A percentile compares a stretch with the other conserved stretches of the same genome.
phyloP scores from a whole-genome alignment of 2,797 vertebrate species.

The Gastrophryne carolinensis region DNA sequence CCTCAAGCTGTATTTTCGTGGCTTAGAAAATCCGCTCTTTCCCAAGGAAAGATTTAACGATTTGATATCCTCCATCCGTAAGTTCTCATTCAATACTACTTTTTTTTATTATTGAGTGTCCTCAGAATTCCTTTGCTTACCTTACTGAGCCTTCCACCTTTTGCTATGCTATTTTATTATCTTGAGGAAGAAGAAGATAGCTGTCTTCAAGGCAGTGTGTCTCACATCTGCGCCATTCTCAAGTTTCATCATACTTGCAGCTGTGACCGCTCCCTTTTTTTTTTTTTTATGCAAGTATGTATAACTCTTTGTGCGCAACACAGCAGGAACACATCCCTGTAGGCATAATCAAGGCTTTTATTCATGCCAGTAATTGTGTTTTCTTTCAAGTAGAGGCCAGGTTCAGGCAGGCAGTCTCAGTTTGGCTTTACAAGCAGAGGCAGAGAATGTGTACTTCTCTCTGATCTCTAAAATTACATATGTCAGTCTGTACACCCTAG shows the following conservation, averaged over 20 bases:
- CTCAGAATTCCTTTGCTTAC: slow-evolving; percentile 8
- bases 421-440: slow-evolving; percentile 15
- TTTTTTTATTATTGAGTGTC: background rate
- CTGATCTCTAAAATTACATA: background rate
- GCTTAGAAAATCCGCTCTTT: slow-evolving; percentile 96
- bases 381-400: slow-evolving; percentile 50
- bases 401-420: slow-evolving; percentile 16
- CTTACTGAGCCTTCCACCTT: slow-evolving; percentile 10
- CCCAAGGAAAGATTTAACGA: slow-evolving; percentile 98
- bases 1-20: slow-evolving; percentile 96
- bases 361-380: slow-evolving; percentile 57
- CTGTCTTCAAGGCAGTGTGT: slow-evolving; percentile 56
- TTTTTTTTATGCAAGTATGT: slow-evolving; percentile 56
- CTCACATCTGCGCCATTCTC: slow-evolving; percentile 57
- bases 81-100: slow-evolving; percentile 64
- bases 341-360: slow-evolving; percentile 49
- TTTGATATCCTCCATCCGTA: slow-evolving; percentile 94
- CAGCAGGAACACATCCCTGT: slow-evolving; percentile 52
- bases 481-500: background rate
- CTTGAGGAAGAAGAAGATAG: slow-evolving; percentile 36
- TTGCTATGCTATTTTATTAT: slow-evolving; percentile 52
- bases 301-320: slow-evolving; percentile 54
- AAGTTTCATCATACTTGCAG: slow-evolving; percentile 60
- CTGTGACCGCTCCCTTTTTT: slow-evolving; percentile 56
- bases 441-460: slow-evolving; percentile 28